These are phyloP conservation scores for Perdix hodgsoniae DNA, from an alignment of 2,797 vertebrate species.

Conservation along the genomic window DNA sequence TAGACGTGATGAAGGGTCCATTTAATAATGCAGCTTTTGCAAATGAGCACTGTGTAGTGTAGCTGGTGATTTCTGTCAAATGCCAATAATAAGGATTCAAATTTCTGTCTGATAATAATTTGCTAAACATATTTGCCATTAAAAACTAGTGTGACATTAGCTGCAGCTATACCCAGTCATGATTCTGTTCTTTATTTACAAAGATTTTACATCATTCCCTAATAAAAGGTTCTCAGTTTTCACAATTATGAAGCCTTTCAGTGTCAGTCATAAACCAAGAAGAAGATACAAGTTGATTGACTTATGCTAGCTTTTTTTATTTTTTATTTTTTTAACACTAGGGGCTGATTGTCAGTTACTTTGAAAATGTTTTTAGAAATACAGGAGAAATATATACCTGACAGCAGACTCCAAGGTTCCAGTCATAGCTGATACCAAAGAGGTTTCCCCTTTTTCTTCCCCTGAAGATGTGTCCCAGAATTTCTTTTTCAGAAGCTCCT, in stretches of 20 bases:
- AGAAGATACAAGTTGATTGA: conserved; percentile 7
- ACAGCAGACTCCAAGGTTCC: not conserved
- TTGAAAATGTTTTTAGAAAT: not conserved
- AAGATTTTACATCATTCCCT: conserved; percentile 9
- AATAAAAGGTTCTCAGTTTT: conserved; percentile 34
- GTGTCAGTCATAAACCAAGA: conserved; percentile 45
- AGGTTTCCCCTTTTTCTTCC: not conserved
- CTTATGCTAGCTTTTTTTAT: not conserved
- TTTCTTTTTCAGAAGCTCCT: not conserved
- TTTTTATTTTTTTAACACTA: not conserved
- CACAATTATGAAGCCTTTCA: conserved; percentile 48
- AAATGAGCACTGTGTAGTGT: not conserved
- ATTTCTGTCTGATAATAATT: conserved; percentile 40
- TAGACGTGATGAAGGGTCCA: not conserved
- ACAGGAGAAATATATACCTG: not conserved
- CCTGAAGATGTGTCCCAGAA: not conserved
- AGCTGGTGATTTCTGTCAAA: conserved; percentile 8
- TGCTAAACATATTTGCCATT: conserved; percentile 15
- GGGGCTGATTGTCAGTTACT: not conserved
- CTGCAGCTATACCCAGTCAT: not conserved
- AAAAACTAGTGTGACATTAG: not conserved
- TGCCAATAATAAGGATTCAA: not conserved
- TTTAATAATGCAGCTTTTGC: conserved; percentile 1
- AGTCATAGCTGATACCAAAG: not conserved
- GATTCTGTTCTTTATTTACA: conserved; percentile 30